phyloP scores from a whole-genome alignment of 2,797 vertebrate genomes.

The Nannoperca australis region DNA sequence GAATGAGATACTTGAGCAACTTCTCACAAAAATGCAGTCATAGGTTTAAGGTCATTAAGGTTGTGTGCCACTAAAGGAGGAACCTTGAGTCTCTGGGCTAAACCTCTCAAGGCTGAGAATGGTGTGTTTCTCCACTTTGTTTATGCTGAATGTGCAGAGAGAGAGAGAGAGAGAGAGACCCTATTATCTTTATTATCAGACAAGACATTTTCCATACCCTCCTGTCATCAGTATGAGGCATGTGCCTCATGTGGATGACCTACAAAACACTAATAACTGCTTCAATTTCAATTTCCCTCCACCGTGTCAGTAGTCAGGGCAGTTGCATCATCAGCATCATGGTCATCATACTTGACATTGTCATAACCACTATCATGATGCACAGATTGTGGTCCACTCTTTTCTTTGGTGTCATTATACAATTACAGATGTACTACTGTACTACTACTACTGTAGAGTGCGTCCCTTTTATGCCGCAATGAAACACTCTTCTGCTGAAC shows the following conservation, averaged over 20 bases:
- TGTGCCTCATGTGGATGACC: conserved; percentile 12
- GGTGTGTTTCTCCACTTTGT: background rate
- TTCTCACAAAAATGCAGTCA: too few species aligned
- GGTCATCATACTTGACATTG: conserved; percentile 13
- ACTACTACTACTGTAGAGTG: background rate
- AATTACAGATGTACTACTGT: background rate
- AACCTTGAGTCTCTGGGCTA: conserved; percentile 21
- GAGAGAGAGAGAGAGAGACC: background rate
- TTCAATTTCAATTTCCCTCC: background rate
- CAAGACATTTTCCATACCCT: background rate
- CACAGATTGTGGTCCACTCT: background rate
- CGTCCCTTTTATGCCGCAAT: conserved; percentile 9
- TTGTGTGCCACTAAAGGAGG: conserved; percentile 32
- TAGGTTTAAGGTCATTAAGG: too few species aligned
- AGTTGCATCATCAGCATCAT: background rate
- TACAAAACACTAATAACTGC: background rate
- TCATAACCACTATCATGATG: background rate
- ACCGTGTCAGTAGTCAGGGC: conserved; percentile 15
- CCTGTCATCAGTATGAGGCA: background rate
- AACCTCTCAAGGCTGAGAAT: conserved; percentile 25
- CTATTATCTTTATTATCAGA: background rate
- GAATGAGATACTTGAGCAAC: too few species aligned
- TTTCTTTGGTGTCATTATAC: conserved; percentile 10
- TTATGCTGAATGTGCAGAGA: background rate
- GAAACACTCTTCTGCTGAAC: conserved; percentile 4